phyloP scores from a whole-genome alignment of 2,888 invertebrate species.

The Deilephila elpenor region DNA sequence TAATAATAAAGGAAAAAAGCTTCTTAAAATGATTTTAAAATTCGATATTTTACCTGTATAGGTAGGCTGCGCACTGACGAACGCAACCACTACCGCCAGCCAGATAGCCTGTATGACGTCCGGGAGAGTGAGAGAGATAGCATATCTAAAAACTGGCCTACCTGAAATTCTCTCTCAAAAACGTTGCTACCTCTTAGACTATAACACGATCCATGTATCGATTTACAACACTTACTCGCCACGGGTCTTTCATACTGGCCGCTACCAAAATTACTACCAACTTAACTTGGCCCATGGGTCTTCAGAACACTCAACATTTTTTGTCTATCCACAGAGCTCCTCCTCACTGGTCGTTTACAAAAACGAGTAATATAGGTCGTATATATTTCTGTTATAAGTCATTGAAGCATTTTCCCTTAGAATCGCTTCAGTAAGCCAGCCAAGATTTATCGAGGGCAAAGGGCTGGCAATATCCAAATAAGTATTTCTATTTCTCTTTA shows the following conservation, averaged over 20 bases:
- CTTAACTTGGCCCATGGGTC: constrained; percentile 43
- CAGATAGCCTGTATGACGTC: too few relatives aligned
- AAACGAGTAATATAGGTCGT: constrained; percentile 67
- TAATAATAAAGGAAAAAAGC: too few relatives aligned
- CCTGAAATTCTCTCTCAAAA: too few relatives aligned
- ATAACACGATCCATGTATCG: constrained; percentile 45
- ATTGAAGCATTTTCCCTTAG: constrained; percentile 68
- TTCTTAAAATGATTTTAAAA: too few relatives aligned
- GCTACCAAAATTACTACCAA: constrained; percentile 50
- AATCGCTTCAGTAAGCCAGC: constrained; percentile 69
- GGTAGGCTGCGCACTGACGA: too few relatives aligned
- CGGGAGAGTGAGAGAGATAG: too few relatives aligned
- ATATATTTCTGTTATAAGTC: constrained; percentile 78
- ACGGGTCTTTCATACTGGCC: constrained; percentile 50
- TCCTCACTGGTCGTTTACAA: constrained; percentile 40
- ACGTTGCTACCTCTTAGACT: too few relatives aligned
- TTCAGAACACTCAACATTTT: constrained; percentile 32
- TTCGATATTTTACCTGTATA: too few relatives aligned
- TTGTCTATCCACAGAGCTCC: constrained; percentile 40
- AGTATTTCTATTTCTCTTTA: constrained; percentile 50
- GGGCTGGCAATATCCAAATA: constrained; percentile 54
- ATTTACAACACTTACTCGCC: constrained; percentile 41
- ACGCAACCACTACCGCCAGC: too few relatives aligned
- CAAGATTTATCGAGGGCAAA: constrained; percentile 66
- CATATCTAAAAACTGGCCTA: too few relatives aligned